These are phyloP conservation scores for Progne subis DNA, from an alignment of 2,113 vertebrate genomes.

Conservation along the genomic window DNA sequence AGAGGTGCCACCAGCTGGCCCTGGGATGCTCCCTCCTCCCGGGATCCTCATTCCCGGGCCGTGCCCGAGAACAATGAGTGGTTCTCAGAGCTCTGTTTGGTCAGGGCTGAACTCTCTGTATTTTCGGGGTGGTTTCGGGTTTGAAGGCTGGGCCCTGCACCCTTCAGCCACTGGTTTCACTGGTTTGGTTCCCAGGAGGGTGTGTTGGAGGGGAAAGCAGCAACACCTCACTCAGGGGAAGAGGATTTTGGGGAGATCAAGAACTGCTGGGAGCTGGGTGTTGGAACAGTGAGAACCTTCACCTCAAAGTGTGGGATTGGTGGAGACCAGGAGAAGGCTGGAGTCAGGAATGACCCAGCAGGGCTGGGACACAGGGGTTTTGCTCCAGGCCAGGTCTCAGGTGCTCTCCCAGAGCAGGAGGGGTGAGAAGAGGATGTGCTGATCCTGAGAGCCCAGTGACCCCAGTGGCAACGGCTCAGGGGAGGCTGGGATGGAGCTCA, in stretches of 20 bases:
- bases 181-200: background rate
- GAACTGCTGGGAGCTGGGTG: background rate
- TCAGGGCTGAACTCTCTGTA: background rate
- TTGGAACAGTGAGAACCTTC: background rate
- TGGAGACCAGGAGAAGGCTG: background rate
- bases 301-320: background rate
- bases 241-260: background rate
- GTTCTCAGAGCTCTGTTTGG: slow-evolving; percentile 7
- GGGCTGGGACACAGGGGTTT: background rate
- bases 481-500: fast-evolving
- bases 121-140: background rate
- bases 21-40: background rate
- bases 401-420: background rate
- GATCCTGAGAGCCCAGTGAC: background rate
- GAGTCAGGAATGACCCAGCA: background rate
- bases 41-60: background rate
- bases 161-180: background rate
- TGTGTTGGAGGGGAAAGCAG: fast-evolving
- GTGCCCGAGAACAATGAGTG: background rate
- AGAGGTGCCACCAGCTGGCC: background rate
- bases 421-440: background rate
- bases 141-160: background rate
- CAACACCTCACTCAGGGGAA: background rate
- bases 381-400: background rate
- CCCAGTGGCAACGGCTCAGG: background rate